Conservation (phyloP, 2,797 vertebrate genomes). For the Crax fasciolata region DNA sequence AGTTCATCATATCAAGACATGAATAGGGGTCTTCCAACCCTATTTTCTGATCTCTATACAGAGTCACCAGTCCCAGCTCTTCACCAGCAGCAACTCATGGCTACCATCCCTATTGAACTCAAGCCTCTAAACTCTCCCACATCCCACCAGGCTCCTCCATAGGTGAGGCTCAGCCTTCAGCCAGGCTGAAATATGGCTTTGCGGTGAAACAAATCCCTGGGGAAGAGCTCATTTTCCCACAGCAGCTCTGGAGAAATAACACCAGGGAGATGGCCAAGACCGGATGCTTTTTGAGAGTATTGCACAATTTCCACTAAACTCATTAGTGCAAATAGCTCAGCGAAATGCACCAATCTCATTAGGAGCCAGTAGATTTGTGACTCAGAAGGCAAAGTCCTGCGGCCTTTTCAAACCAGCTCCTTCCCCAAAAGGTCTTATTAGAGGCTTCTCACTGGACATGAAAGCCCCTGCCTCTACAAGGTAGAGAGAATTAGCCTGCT, state of each 20-base stretch:
- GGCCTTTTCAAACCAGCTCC: neutral
- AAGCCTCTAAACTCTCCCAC: neutral
- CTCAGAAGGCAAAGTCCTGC: neutral
- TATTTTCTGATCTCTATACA: neutral
- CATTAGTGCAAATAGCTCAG: neutral
- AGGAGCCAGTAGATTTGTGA: neutral
- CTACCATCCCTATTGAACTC: neutral
- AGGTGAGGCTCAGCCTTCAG: neutral
- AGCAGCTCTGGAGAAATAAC: neutral
- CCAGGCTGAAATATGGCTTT: neutral
- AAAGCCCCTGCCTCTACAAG: neutral
- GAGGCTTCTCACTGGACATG: neutral
- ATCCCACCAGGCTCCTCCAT: neutral
- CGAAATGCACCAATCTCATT: neutral
- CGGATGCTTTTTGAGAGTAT: accelerated
- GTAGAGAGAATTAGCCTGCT: neutral
- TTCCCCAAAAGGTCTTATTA: conserved; percentile 1
- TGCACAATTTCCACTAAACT: neutral
- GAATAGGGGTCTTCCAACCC: neutral
- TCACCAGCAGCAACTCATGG: neutral
- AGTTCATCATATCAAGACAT: neutral
- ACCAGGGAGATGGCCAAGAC: neutral
- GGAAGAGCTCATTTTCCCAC: neutral
- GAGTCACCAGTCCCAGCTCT: neutral
- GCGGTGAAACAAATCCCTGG: neutral